phyloP scores from a whole-genome alignment of 2,888 invertebrate species.

The Drosophila tripunctata region DNA sequence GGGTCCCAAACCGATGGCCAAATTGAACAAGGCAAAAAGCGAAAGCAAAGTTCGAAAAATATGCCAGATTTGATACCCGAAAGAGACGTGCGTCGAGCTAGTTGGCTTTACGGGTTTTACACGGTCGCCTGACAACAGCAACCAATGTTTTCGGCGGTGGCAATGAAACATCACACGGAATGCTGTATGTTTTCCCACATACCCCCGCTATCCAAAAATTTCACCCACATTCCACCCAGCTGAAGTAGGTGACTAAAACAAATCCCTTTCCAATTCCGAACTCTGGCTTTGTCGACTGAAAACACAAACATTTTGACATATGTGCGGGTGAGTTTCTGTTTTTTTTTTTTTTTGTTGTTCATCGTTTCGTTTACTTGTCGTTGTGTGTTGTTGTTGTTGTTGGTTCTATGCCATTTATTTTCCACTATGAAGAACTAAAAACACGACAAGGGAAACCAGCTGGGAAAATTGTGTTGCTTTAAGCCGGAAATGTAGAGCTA shows the following conservation, averaged over 20 bases:
- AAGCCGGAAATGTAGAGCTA: constrained; percentile 10
- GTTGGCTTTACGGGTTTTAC: constrained; percentile 18
- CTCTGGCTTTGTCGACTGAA: constrained; percentile 27
- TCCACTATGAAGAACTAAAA: not conserved
- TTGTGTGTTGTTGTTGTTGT: not conserved
- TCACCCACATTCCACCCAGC: not conserved
- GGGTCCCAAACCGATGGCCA: constrained; percentile 42
- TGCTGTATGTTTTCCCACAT: not conserved
- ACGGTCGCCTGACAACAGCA: constrained; percentile 39
- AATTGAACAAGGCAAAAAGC: constrained; percentile 22
- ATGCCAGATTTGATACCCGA: constrained; percentile 38
- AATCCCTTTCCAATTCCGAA: constrained; percentile 45
- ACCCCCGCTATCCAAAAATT: not conserved
- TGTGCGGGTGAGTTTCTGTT: too few species aligned
- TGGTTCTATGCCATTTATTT: constrained; percentile 8
- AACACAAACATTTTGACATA: constrained; percentile 45
- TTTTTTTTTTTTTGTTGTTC: constrained; percentile 21
- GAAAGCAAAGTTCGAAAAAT: not conserved
- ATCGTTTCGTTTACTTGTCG: constrained; percentile 12
- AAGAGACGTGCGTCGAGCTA: constrained; percentile 30
- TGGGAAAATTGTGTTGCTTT: not conserved
- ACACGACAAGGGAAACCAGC: constrained; percentile 9
- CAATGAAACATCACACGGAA: constrained; percentile 38
- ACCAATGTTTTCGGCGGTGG: constrained; percentile 39
- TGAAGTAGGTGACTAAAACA: constrained; percentile 20